A percentile compares a stretch with the other conserved stretches of the same genome.
Conservation (phyloP, 1,140 invertebrate species). For the Mycetomoellerius zeteki region DNA sequence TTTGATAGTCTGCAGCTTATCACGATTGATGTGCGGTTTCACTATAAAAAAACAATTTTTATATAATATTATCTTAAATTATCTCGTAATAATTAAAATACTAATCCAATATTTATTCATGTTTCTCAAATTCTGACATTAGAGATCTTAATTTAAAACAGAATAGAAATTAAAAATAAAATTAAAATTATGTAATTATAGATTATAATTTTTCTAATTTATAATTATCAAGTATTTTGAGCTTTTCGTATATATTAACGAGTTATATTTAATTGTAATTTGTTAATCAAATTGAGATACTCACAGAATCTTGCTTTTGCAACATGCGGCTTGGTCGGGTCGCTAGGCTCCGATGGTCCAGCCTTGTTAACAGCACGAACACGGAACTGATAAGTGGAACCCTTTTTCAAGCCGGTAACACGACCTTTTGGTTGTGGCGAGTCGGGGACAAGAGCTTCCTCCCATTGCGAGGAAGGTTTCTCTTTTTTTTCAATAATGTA, state of each 20-base stretch:
- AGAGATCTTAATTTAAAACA: not conserved
- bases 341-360: conserved; percentile 95
- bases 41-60: conserved; percentile 87
- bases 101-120: conserved; percentile 3
- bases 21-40: conserved; percentile 96
- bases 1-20: conserved; percentile 95
- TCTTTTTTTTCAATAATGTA: conserved; percentile 99
- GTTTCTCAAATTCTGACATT: not conserved
- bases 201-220: not conserved
- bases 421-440: conserved; percentile 93
- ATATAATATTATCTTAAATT: not conserved
- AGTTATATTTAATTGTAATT: not conserved
- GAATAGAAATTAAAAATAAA: conserved; percentile 6
- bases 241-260: not conserved
- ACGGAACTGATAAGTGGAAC: conserved; percentile 97
- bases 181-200: conserved; percentile 14
- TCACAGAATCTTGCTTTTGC: conserved; percentile 96
- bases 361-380: conserved; percentile 98
- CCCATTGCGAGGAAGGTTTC: conserved; percentile 95
- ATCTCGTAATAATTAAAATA: not conserved
- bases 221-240: not conserved
- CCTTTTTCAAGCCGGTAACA: conserved; percentile 95
- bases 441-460: conserved; percentile 93
- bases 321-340: conserved; percentile 94
- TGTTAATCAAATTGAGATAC: conserved; percentile 78